Evolutionary conservation across 2,888 invertebrate species (phyloP).

Genomic region (Dryobota labecula): DNA sequence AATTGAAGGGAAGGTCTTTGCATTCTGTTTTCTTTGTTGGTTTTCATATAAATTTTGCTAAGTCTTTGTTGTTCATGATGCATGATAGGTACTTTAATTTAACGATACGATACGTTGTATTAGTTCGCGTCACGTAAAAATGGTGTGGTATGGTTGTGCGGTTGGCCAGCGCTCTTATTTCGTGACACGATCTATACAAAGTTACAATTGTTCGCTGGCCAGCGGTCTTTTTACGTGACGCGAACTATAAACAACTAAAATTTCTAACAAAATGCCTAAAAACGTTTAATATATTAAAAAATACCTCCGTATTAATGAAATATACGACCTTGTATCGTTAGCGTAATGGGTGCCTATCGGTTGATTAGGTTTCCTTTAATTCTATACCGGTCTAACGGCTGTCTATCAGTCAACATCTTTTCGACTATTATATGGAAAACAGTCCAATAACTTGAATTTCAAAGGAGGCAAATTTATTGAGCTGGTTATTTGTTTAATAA

Average conservation of each 20-base stretch:
- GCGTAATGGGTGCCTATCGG: constrained; percentile 13
- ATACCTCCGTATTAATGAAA: constrained; percentile 19
- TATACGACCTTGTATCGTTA: constrained; percentile 49
- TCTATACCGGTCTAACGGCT: constrained; percentile 29
- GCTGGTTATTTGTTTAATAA: constrained; percentile 28
- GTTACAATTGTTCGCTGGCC: no score
- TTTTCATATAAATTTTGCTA: neutral
- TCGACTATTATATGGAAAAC: constrained; percentile 51
- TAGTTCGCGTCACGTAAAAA: no score
- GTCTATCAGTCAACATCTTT: constrained; percentile 48
- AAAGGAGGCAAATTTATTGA: constrained; percentile 40
- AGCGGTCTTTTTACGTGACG: no score
- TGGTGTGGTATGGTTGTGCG: no score
- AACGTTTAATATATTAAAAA: constrained; percentile 8
- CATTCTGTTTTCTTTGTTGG: constrained; percentile 27
- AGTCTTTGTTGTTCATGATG: neutral
- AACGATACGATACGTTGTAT: no score
- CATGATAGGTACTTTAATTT: neutral
- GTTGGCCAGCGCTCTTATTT: no score
- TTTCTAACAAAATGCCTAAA: constrained; percentile 3
- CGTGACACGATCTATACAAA: no score
- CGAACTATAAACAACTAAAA: no score
- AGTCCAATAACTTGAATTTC: constrained; percentile 44
- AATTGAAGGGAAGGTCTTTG: constrained; percentile 32
- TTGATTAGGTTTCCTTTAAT: constrained; percentile 51